Evolutionary conservation across 2,888 invertebrate species (phyloP), one percentile per base, ranked within the genome.

Genomic region (Ctena decussata): DNA sequence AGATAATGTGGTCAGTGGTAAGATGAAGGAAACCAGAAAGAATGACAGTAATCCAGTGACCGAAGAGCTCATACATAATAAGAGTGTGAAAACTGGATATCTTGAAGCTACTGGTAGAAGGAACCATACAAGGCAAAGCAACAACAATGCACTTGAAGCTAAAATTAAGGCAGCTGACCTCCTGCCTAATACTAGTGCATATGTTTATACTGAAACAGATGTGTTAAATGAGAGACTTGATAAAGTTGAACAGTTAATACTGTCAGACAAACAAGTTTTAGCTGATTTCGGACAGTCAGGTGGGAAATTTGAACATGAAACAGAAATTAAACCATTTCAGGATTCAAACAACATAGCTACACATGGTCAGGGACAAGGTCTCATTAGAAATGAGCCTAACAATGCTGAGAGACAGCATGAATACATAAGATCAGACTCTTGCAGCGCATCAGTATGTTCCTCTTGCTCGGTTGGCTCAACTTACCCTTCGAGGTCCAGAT

Each of bases 401-500:
- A 41, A 41, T n/a, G 21, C 12, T 8, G 5, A 53, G 53, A 53
- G 53, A 53, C 21, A 53, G 8, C 21, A 18, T 53, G 53, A n/a
- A 18, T 30, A 60, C 27, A 11, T 30, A 60, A 24, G 30, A 30
- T 60, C 60, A 24, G 5, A 30, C 18, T 74, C 80, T 44, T 41
- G 77, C 41, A 49, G 72, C 1, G 21, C 73, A 5, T 84, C 84
- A 5, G 39, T 77, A 11, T 76, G 80, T 32, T n/a, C n/a, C n/a
- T n/a, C n/a, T n/a, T 85, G 82, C 15, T 73, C 60, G 32, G 77
- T 70, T 39, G 72, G 77, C 27, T 72, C 30, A 18, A 53, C 41
- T 69, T 71, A 72, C 6, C 80, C 49, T 35, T 46, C 60, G 77
- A 86, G 65, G 32, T 80, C 77, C 0, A 41, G 77, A 30, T 77